Percentiles rank a stretch among this genome's conserved stretches.
Evolutionary conservation across 2,113 vertebrate species (phyloP).

Genomic region (Dolichallabes microphthalmus): DNA sequence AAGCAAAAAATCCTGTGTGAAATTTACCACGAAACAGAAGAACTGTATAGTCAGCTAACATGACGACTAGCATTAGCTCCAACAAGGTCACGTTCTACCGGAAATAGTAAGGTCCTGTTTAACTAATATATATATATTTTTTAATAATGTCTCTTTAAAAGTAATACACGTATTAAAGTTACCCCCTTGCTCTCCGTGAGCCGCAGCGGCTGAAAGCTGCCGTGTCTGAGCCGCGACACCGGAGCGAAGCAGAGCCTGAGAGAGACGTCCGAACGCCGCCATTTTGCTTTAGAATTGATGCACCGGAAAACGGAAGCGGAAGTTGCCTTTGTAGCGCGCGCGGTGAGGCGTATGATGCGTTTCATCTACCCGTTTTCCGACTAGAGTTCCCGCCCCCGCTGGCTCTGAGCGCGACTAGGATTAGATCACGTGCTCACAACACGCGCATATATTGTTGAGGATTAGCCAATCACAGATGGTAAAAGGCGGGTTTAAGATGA

Average conservation of each 20-base stretch:
- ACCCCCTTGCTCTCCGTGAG: slow-evolving; percentile 63
- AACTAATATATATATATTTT: neutral
- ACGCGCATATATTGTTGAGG: neutral
- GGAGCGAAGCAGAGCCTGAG: slow-evolving; percentile 56
- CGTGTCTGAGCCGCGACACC: slow-evolving; percentile 60
- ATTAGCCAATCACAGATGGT: neutral
- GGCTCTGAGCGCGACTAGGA: neutral
- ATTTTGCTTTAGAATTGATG: slow-evolving; percentile 59
- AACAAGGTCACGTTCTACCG: slow-evolving; percentile 10
- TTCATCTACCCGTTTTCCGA: neutral
- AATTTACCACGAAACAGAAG: neutral
- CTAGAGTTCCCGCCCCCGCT: neutral
- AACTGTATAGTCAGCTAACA: neutral
- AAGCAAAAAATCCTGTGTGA: neutral
- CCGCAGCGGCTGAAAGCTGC: slow-evolving; percentile 63
- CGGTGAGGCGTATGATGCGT: neutral
- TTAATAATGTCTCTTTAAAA: too few species aligned
- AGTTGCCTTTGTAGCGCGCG: neutral
- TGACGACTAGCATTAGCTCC: neutral
- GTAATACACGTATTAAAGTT: neutral
- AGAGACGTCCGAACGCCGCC: slow-evolving; percentile 64
- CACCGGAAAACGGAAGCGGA: slow-evolving; percentile 24
- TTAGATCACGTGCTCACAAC: neutral
- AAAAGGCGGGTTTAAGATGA: neutral
- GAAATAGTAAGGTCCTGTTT: too few species aligned